phyloP scores from a whole-genome alignment of 2,888 invertebrate species.

The Sesamia inferens region DNA sequence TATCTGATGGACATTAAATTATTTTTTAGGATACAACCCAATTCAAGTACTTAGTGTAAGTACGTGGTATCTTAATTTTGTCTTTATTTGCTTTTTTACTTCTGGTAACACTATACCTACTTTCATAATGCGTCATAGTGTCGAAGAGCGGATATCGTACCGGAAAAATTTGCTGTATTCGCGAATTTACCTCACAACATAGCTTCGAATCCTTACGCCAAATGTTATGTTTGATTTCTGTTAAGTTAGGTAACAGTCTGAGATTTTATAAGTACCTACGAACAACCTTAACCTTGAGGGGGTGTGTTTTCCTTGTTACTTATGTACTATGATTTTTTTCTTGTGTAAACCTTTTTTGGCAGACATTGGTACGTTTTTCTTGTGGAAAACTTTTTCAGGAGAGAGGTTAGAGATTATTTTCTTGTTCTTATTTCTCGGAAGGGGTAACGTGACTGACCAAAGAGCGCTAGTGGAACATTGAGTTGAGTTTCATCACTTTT shows the following conservation, averaged over 20 bases:
- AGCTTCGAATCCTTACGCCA: background rate
- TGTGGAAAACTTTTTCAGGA: background rate
- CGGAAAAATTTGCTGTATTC: constrained; percentile 82
- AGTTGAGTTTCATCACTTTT: too few species aligned
- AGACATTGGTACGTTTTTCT: background rate
- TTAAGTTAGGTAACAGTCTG: background rate
- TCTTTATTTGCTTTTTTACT: background rate
- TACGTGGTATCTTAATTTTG: background rate
- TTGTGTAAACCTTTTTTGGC: background rate
- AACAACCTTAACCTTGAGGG: background rate
- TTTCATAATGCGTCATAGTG: background rate
- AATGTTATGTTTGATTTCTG: background rate
- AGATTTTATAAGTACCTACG: background rate
- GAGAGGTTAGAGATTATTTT: background rate
- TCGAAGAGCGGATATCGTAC: constrained; percentile 64
- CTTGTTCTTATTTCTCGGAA: background rate
- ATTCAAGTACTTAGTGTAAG: too few species aligned
- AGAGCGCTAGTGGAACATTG: too few species aligned
- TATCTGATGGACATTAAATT: too few species aligned
- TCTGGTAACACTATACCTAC: constrained; percentile 19
- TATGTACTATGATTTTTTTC: background rate
- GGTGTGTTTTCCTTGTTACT: background rate
- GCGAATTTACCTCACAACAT: constrained; percentile 51
- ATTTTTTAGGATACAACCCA: too few species aligned
- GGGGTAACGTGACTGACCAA: too few species aligned